Conservation (phyloP, 2,113 vertebrate species). For the Accipiter cooperii region DNA sequence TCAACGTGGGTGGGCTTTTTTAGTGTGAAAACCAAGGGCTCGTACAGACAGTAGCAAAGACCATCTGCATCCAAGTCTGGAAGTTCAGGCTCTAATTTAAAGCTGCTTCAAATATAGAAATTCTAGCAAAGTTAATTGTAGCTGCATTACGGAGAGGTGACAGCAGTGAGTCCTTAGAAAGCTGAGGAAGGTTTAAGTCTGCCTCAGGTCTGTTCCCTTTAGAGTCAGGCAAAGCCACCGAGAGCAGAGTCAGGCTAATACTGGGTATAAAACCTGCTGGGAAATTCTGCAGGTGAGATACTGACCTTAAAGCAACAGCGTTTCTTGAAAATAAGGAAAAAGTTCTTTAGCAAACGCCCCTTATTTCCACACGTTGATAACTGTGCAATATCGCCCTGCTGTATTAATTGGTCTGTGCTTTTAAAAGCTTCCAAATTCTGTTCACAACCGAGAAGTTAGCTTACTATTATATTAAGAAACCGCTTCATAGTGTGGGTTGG, state of each 20-base stretch:
- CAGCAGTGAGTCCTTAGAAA: background rate
- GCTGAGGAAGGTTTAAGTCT: slow-evolving; percentile 16
- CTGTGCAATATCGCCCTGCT: background rate
- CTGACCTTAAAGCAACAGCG: background rate
- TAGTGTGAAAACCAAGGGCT: background rate
- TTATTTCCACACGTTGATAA: background rate
- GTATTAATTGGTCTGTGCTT: background rate
- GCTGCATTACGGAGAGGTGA: slow-evolving; percentile 11
- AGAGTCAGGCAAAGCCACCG: background rate
- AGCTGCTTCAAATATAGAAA: slow-evolving; percentile 55
- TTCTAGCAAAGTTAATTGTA: slow-evolving; percentile 37
- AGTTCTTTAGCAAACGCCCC: background rate
- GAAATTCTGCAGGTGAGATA: background rate
- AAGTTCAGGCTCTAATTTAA: slow-evolving; percentile 39
- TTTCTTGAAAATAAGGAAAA: background rate
- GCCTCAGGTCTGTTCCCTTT: background rate
- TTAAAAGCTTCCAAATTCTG: background rate
- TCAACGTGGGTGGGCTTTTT: slow-evolving; percentile 12
- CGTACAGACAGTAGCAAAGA: slow-evolving; percentile 3
- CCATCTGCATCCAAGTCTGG: slow-evolving; percentile 29
- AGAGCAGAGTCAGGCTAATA: background rate
- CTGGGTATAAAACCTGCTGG: background rate
- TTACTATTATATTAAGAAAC: background rate
- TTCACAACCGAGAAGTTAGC: background rate
- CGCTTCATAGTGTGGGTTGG: background rate